These are phyloP conservation scores for Mamestra brassicae DNA, from an alignment of 2,888 invertebrate species.

Conservation along the genomic window DNA sequence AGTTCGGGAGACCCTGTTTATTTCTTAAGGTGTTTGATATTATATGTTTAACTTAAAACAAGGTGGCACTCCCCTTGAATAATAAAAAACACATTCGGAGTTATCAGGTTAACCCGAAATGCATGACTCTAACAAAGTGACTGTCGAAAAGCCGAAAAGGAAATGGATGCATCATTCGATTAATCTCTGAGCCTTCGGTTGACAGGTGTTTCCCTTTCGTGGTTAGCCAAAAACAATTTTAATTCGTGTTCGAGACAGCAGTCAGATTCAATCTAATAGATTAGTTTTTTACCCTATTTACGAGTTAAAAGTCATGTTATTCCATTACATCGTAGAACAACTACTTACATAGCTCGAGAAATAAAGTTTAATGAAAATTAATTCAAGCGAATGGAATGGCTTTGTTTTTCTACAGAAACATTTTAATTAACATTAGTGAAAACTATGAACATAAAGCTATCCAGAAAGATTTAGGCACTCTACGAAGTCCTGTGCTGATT, in stretches of 20 bases:
- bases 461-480: conserved; percentile 5
- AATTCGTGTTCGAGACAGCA: conserved; percentile 14
- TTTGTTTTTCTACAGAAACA: conserved; percentile 33
- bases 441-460: conserved; percentile 21
- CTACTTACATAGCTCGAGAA: neutral
- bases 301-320: conserved; percentile 38
- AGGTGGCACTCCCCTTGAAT: neutral
- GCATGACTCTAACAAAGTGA: neutral
- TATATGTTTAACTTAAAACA: neutral
- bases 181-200: conserved; percentile 23
- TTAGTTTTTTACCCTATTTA: conserved; percentile 31
- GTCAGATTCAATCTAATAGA: conserved; percentile 21
- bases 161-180: conserved; percentile 20
- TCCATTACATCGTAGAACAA: conserved; percentile 3
- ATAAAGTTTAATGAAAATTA: conserved; percentile 39
- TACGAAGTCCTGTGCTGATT: neutral
- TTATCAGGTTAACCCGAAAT: neutral
- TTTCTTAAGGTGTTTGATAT: neutral
- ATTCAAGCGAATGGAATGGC: conserved; percentile 19
- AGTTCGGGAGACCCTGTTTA: neutral
- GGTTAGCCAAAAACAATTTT: conserved; percentile 16
- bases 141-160: neutral
- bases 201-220: conserved; percentile 6
- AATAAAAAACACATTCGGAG: neutral
- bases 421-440: conserved; percentile 54